These are phyloP conservation scores for Eulemur rufifrons DNA, from an alignment of 2,113 vertebrate genomes.

Conservation along the genomic window DNA sequence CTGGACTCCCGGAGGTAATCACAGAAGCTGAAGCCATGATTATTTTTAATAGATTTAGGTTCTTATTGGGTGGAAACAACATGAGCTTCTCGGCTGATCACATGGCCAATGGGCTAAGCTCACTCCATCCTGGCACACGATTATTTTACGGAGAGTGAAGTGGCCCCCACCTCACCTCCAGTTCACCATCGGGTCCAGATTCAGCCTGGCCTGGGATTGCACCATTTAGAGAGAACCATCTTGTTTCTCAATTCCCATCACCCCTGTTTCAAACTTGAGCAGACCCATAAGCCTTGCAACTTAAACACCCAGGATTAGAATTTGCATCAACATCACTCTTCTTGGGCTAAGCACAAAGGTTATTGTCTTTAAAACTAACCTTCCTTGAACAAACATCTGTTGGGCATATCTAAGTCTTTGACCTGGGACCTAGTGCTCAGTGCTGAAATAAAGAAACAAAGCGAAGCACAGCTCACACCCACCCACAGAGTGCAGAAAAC, in stretches of 20 bases:
- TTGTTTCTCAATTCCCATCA: not conserved
- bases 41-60: constrained; percentile 23
- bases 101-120: not conserved
- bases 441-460: not conserved
- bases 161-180: not conserved
- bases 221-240: not conserved
- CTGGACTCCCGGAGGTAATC: constrained; percentile 18
- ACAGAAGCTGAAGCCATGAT: constrained; percentile 13
- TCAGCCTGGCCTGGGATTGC: not conserved
- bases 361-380: not conserved
- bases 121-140: not conserved
- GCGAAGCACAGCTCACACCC: not conserved
- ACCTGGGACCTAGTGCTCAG: not conserved
- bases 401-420: not conserved
- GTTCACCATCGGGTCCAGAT: not conserved
- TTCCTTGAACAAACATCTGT: not conserved
- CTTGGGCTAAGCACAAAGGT: not conserved
- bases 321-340: not conserved
- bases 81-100: not conserved
- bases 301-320: not conserved
- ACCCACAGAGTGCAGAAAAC: not conserved
- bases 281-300: not conserved
- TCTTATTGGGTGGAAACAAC: constrained; percentile 7
- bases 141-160: not conserved
- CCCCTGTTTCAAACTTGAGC: not conserved